Percentiles rank a stretch among this genome's conserved stretches.
Evolutionary conservation across 2,797 vertebrate species (phyloP).

Genomic region (Siniperca obscura): DNA sequence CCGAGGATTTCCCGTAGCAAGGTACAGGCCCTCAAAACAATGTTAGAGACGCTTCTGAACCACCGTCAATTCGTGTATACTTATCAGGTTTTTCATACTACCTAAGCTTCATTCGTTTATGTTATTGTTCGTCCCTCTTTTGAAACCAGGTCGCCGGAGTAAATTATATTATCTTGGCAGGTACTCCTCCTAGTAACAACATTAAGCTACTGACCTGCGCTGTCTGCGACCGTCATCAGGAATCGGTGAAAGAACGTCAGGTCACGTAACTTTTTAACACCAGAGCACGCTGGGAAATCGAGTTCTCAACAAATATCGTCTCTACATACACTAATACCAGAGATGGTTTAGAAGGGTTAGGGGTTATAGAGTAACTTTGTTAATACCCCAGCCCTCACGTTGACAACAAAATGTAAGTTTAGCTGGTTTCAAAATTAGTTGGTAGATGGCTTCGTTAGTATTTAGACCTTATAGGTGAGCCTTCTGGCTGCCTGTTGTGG

Average conservation of each 20-base stretch:
- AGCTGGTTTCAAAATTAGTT: background rate
- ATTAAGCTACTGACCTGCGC: conserved; percentile 54
- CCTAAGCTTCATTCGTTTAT: background rate
- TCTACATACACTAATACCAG: no score
- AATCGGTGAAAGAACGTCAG: no score
- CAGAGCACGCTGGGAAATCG: conserved; percentile 75
- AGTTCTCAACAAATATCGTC: conserved; percentile 58
- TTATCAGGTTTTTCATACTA: background rate
- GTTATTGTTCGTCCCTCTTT: conserved; percentile 25
- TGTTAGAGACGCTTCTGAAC: conserved; percentile 26
- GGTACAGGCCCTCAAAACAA: conserved; percentile 84
- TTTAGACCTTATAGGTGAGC: background rate
- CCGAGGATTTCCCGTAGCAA: conserved; percentile 79
- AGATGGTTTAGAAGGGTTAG: no score
- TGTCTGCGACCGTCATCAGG: conserved; percentile 82
- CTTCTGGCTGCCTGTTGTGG: background rate
- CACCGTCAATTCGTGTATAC: background rate
- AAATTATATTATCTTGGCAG: conserved; percentile 44
- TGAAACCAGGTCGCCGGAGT: background rate
- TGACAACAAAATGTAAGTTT: background rate
- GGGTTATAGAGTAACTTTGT: no score
- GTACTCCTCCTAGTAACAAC: conserved; percentile 61
- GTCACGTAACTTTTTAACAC: no score
- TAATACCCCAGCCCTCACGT: background rate
- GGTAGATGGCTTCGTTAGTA: background rate